Conservation (phyloP, 2,888 invertebrate species). For the Nomada fucata region DNA sequence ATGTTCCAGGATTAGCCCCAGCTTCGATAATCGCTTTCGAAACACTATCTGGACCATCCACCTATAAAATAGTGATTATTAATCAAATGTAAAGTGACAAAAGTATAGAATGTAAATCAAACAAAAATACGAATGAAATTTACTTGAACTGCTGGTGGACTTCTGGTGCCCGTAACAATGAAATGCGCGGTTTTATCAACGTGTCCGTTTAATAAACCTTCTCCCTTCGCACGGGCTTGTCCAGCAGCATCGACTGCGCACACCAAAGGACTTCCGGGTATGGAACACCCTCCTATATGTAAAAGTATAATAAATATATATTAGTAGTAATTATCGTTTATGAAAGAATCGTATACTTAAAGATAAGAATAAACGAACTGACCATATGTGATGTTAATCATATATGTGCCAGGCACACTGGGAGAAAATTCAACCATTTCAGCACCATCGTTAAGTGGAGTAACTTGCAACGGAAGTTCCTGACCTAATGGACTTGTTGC, state of each 20-base stretch:
- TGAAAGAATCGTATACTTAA: background rate
- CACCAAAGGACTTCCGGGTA: constrained; percentile 85
- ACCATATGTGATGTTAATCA: constrained; percentile 88
- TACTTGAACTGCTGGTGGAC: constrained; percentile 83
- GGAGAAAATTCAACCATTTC: constrained; percentile 94
- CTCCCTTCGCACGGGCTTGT: constrained; percentile 86
- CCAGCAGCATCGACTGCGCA: constrained; percentile 87
- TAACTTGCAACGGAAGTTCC: constrained; percentile 92
- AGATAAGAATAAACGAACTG: constrained; percentile 17
- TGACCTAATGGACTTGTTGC: constrained; percentile 95
- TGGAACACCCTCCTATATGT: constrained; percentile 79
- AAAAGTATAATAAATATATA: background rate
- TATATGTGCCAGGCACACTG: constrained; percentile 91
- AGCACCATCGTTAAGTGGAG: constrained; percentile 88
- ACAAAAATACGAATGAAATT: background rate
- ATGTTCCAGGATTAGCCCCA: constrained; percentile 90
- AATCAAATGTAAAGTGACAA: background rate
- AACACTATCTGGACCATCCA: constrained; percentile 87
- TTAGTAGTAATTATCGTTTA: background rate
- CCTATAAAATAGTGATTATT: constrained; percentile 72
- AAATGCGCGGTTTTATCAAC: constrained; percentile 86
- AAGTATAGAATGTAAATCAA: background rate
- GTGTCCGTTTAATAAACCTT: constrained; percentile 86
- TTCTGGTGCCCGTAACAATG: constrained; percentile 82
- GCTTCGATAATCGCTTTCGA: constrained; percentile 87